Evolutionary conservation across 2,797 vertebrate genomes (phyloP), one percentile per base, ranked within the genome.

Genomic region (Chrysocyon brachyurus): DNA sequence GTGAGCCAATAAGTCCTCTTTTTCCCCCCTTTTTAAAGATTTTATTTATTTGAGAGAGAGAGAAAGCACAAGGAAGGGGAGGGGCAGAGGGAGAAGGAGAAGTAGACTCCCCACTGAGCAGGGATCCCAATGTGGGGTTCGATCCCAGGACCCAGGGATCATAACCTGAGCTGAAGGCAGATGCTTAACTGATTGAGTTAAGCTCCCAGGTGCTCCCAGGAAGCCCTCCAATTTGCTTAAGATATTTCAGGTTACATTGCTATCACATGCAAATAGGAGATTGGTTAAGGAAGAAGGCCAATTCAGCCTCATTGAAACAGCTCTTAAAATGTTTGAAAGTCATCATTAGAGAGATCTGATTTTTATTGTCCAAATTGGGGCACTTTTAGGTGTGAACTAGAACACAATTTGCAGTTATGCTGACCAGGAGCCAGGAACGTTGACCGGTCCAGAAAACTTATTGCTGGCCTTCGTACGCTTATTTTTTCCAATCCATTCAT

Each of bases 271-370:
- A 92, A 70, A 68, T 52, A 56, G 40, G 87, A 93, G 40, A 79
- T 87, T 93, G 70, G 28, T 61, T 46, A n/a, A 95, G 22, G 19
- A 93, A 59, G 31, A 66, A 89, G 12, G 82, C 36, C 49, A 64
- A 93, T 64, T 77, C 63, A 16, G 40, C 15, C n/a, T 90, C 64
- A 73, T 85, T 40, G 83, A 86, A 81, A 72, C 3, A 83, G 56
- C 33, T 90, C 56, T 90, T 56, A 75, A 91, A 83, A 70, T 68
- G 10, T 87, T 84, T 81, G 24, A 77, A 96, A 82, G n/a, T 24
- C 17, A 66, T 56, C 17, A 49, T 87, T 79, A 63, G 36, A 73
- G 31, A 59, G 72, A 81, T 68, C 28, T 31, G 40, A 52, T 82
- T 96, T 91, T 97, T 72, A 84, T 59, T 75, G 46, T 59, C 56